A percentile compares a stretch with the other conserved stretches of the same genome.
phyloP scores from a whole-genome alignment of 2,888 invertebrate species.

The Mythimna albipuncta region DNA sequence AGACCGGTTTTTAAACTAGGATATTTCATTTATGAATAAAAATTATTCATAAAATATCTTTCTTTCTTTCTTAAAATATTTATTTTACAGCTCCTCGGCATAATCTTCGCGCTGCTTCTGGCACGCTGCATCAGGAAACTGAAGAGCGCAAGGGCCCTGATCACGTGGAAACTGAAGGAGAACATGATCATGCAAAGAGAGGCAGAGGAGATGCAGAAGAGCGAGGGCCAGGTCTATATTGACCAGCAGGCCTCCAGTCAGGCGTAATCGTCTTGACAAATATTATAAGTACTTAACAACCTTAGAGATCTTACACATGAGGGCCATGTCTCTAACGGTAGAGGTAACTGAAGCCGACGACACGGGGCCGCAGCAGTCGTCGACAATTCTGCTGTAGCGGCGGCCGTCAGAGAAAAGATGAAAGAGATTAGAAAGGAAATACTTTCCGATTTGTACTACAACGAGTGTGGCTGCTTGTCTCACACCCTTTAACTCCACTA shows the following conservation, averaged over 20 bases:
- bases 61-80: constrained; percentile 39
- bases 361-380: too few species aligned
- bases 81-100: constrained; percentile 93
- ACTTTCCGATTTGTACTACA: too few species aligned
- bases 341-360: too few species aligned
- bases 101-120: constrained; percentile 96
- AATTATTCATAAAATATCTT: neutral
- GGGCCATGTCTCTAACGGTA: too few species aligned
- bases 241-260: constrained; percentile 57
- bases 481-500: too few species aligned
- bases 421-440: too few species aligned
- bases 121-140: constrained; percentile 95
- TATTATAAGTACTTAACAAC: neutral
- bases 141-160: constrained; percentile 93
- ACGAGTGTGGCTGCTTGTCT: too few species aligned
- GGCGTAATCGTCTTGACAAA: constrained; percentile 40
- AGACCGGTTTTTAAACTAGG: too few species aligned
- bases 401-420: too few species aligned
- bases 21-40: too few species aligned
- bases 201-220: constrained; percentile 68
- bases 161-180: constrained; percentile 92
- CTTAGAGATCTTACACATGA: too few species aligned
- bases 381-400: too few species aligned
- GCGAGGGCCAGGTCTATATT: constrained; percentile 75
- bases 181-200: constrained; percentile 85